A percentile compares a stretch with the other conserved stretches of the same genome.
phyloP scores from a whole-genome alignment of 2,113 vertebrate species.

The Ginglymostoma cirratum region DNA sequence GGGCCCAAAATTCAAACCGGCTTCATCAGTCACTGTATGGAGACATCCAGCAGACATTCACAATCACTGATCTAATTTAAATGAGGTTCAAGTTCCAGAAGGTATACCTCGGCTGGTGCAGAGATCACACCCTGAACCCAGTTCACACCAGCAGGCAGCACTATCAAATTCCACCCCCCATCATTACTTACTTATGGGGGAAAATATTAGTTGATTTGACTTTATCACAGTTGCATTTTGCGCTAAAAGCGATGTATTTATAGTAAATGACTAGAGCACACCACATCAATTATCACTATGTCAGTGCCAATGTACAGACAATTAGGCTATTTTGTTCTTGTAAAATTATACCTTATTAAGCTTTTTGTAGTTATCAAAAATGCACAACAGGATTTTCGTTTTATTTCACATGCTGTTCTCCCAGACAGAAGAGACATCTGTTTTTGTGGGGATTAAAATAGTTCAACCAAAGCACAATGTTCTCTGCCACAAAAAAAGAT shows the following conservation, averaged over 20 bases:
- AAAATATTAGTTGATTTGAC: constrained; percentile 12
- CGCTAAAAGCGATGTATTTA: constrained; percentile 29
- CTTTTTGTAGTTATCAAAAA: constrained; percentile 36
- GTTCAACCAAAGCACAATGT: constrained; percentile 29
- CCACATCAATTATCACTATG: constrained; percentile 34
- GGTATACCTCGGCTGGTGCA: background rate
- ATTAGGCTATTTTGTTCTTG: constrained; percentile 34
- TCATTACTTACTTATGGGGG: background rate
- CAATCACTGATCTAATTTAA: background rate
- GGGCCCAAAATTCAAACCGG: background rate
- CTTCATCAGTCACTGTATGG: background rate
- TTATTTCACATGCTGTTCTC: constrained; percentile 35
- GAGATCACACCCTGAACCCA: background rate
- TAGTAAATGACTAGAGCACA: constrained; percentile 32
- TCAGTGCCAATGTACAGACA: constrained; percentile 31
- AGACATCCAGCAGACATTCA: background rate
- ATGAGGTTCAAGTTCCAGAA: background rate
- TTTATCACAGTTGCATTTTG: background rate
- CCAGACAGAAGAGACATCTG: constrained; percentile 31
- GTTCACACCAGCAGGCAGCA: background rate
- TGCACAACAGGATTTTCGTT: constrained; percentile 32
- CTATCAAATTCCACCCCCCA: background rate
- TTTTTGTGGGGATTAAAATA: constrained; percentile 32
- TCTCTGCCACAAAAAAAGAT: background rate
- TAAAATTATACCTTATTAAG: constrained; percentile 38